A percentile compares a stretch with the other conserved stretches of the same genome.
Conservation (phyloP, 2,113 vertebrate genomes). For the Tachuris rubrigastra region DNA sequence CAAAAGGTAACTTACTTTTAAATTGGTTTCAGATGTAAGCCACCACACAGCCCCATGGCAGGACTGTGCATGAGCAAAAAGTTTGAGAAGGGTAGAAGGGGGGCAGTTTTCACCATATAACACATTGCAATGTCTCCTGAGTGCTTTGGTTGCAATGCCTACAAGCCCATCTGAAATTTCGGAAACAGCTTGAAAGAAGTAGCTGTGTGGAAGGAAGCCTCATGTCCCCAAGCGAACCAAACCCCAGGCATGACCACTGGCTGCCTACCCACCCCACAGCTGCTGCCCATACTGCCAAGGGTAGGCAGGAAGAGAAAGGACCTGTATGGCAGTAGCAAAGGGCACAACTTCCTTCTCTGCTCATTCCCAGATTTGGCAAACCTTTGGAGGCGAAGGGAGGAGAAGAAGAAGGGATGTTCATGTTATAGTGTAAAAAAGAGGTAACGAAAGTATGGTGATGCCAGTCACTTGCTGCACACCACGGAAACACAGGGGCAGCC, state of each 20-base stretch:
- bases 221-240: background rate
- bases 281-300: background rate
- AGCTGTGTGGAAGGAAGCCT: background rate
- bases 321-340: background rate
- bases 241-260: background rate
- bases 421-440: background rate
- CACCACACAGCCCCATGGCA: rapidly evolving
- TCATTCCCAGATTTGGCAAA: background rate
- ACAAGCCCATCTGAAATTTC: background rate
- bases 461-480: rapidly evolving
- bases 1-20: background rate
- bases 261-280: background rate
- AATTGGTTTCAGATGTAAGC: background rate
- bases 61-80: background rate
- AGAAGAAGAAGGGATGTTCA: background rate
- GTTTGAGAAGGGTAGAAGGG: background rate
- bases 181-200: background rate
- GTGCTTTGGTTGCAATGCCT: background rate
- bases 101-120: background rate
- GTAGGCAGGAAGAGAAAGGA: background rate
- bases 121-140: background rate
- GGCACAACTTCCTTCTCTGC: background rate
- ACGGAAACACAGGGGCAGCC: background rate
- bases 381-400: background rate
- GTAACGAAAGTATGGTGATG: background rate